Base-by-base conservation (phyloP, 1,140 invertebrate species). In the Drosophila burlai region DNA sequence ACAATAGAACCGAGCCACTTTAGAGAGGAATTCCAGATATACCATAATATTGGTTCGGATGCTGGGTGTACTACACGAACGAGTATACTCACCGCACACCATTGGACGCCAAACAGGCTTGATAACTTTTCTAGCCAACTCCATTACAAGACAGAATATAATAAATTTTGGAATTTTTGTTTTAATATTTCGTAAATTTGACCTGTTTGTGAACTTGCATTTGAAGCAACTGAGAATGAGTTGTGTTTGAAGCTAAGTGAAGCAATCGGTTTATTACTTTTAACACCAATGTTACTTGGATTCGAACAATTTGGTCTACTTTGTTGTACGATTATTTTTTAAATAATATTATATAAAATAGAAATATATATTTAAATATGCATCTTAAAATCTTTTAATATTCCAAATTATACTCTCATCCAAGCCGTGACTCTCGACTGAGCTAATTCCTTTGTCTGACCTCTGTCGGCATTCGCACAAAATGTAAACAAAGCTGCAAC, bases 21-120 rank as follows among this genome's bases (percentile, higher is more conserved):
- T 11, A 3, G 6, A 13, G 18, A 9, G 34, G 7, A 46, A 45
- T 18, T 11, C 0, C 4, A 1, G 8, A 29, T 42, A 10, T n/a
- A n/a, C n/a, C n/a, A n/a, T 9, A 29, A 26, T 13, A 7, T 21
- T 1, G 5, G 1, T 40, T 21, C 2, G 21, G 4, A 24, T 16
- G 15, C 2, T 7, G 7, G 0, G 16, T 1, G 2, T 7, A 24
- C 5, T 16, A 1, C 0, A 9, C 24, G 3, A 36, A 16, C 0
- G 18, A 1, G 2, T 16, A 8, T 9, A 69, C 26, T 60, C 47
- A 84, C 81, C 45, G 18, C 18, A 18, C 29, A 50, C 7, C 2
- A 78, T 6, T 18, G 83, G 60, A 15, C 75, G 65, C 68, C 69
- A 86, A n/a, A 34, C 49, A 11, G 79, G 62, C 26, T 68, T 40